Percentiles rank a stretch among this genome's conserved stretches.
phyloP scores from a whole-genome alignment of 2,888 invertebrate genomes.

The Pinctada fucata region DNA sequence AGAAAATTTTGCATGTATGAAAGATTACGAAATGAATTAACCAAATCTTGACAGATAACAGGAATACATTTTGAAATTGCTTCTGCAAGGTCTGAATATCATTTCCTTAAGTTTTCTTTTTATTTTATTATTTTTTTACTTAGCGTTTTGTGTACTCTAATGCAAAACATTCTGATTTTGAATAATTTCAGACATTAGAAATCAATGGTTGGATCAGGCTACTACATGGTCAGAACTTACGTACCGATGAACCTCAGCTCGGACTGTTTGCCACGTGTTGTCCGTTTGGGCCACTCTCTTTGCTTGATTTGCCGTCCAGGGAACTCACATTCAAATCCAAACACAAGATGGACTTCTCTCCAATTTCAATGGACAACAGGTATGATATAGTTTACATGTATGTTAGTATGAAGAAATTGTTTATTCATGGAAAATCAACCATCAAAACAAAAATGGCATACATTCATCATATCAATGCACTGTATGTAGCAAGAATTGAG shows the following conservation, averaged over 20 bases:
- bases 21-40: too few species aligned
- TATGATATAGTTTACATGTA: slow-evolving; percentile 71
- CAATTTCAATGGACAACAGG: slow-evolving; percentile 98
- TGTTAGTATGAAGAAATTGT: neutral
- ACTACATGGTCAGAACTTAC: slow-evolving; percentile 92
- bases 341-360: slow-evolving; percentile 96
- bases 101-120: too few species aligned
- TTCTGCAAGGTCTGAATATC: too few species aligned
- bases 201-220: slow-evolving; percentile 97
- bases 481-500: too few species aligned
- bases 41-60: too few species aligned
- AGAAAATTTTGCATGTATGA: too few species aligned
- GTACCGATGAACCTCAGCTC: slow-evolving; percentile 84
- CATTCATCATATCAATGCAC: too few species aligned
- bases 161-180: too few species aligned
- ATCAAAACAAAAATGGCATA: too few species aligned
- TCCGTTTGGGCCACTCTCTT: slow-evolving; percentile 98
- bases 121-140: too few species aligned
- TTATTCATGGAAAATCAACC: neutral
- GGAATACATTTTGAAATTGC: too few species aligned
- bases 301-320: slow-evolving; percentile 97
- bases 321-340: slow-evolving; percentile 99
- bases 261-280: slow-evolving; percentile 98
- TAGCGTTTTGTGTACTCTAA: too few species aligned
- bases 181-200: slow-evolving; percentile 94